Evolutionary conservation across 2,888 invertebrate genomes (phyloP), one percentile per base, ranked within the genome.

Genomic region (Drosophila cracens): DNA sequence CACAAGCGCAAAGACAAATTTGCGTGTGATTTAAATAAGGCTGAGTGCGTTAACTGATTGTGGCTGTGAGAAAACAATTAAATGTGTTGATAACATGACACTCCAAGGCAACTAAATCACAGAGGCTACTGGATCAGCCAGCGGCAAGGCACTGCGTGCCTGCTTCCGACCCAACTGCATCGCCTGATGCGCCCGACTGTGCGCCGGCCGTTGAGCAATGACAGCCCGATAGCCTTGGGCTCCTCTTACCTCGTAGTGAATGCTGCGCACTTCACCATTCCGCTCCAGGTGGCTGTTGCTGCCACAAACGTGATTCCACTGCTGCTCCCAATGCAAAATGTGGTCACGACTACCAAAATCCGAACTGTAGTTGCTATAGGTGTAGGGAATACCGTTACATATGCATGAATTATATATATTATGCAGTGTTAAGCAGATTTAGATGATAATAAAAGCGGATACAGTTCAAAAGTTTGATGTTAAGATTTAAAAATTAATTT

Each of bases 271-370:
- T 70, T 87, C 87, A n/a, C 92, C 93, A 51, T 82, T 90, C 11
- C 91, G 91, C 71, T 93, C 92, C 27, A 92, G 75, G 38, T 92
- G 80, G 49, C 90, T 91, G 83, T 92, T 91, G 34, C 89, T 84
- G 13, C 92, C 92, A 34, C 59, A 78, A 13, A 92, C 92, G 48
- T 87, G 76, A 34, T 81, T 76, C 11, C 92, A 92, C 53, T 85
- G 90, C 62, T 88, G 89, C 65, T 93, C 93, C 65, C 89, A 87
- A 69, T 92, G 92, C 70, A 91, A 86, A 65, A 92, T 83, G 58
- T 90, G 88, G 51, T 92, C 91, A 38, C 88, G 90, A 33, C 88
- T 86, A 48, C 76, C 76, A 29, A 86, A 76, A 78, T 92, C 89
- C 83, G 91, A 92, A 52, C 91, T 91, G 66, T 87, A 90, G 68